Evolutionary conservation across 2,797 vertebrate genomes (phyloP).

Genomic region (Melanogrammus aeglefinus): DNA sequence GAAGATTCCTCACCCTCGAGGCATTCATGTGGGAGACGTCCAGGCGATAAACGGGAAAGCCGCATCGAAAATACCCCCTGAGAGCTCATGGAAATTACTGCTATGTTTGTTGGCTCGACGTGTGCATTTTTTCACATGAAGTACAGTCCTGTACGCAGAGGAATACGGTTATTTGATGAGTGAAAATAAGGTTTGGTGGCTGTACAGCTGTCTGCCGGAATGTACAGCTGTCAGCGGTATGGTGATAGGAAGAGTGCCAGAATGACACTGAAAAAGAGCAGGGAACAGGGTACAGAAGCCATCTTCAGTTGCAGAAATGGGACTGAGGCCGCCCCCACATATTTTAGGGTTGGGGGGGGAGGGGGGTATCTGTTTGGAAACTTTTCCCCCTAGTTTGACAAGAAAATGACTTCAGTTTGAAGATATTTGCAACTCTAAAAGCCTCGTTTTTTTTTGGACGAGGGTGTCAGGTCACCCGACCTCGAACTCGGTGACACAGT

Average conservation of each 20-base stretch:
- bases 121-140: conserved; percentile 44
- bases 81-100: conserved; percentile 9
- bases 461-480: conserved; percentile 50
- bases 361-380: background rate
- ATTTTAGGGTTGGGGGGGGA: background rate
- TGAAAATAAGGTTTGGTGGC: conserved; percentile 26
- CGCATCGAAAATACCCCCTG: conserved; percentile 11
- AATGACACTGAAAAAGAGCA: conserved; percentile 37
- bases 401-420: conserved; percentile 26
- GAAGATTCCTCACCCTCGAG: conserved; percentile 2
- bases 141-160: conserved; percentile 31
- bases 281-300: background rate
- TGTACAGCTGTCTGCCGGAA: conserved; percentile 50
- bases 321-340: conserved; percentile 13
- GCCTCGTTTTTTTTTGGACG: conserved; percentile 59
- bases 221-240: conserved; percentile 46
- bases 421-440: conserved; percentile 46
- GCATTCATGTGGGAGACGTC: conserved; percentile 11
- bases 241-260: conserved; percentile 38
- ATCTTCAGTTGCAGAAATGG: background rate
- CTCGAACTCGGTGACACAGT: conserved; percentile 63
- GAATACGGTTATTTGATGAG: conserved; percentile 43
- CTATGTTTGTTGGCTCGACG: conserved; percentile 17
- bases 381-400: background rate
- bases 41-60: conserved; percentile 28